Conservation (phyloP, 2,797 vertebrate genomes). For the Craterocephalus amniculus region DNA sequence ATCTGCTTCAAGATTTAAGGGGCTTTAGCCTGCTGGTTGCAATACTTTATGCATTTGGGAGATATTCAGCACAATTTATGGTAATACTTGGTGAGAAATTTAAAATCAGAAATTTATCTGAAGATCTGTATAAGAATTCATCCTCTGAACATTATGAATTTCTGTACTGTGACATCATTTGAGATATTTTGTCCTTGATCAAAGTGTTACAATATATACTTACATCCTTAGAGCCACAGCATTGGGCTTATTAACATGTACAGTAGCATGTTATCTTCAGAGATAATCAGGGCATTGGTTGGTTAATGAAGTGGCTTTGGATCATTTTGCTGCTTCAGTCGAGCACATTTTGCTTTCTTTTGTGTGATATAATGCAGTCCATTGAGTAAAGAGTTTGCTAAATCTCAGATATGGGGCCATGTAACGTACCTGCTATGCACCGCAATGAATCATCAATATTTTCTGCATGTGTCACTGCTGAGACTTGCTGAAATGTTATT, state of each 20-base stretch:
- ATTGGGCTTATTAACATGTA: background rate
- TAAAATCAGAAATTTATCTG: background rate
- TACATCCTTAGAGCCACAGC: background rate
- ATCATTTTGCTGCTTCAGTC: background rate
- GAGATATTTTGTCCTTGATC: background rate
- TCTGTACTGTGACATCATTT: background rate
- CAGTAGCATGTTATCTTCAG: background rate
- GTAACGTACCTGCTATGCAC: background rate
- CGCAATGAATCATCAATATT: conserved; percentile 66
- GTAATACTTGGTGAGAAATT: no score
- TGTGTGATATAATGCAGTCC: background rate
- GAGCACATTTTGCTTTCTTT: background rate
- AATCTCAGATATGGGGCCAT: conserved; percentile 13
- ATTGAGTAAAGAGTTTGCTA: conserved; percentile 8
- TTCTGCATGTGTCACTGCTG: conserved; percentile 52
- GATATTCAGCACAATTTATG: background rate
- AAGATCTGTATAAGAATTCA: background rate
- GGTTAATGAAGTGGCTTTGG: background rate
- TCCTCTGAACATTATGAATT: background rate
- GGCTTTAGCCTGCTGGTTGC: background rate
- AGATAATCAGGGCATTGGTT: background rate
- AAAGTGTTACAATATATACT: background rate
- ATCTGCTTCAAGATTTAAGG: no score
- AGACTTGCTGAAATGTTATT: conserved; percentile 59
- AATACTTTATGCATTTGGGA: background rate